These are phyloP conservation scores for Hydrotaea diabolus DNA, from an alignment of 2,888 invertebrate genomes.

Conservation along the genomic window DNA sequence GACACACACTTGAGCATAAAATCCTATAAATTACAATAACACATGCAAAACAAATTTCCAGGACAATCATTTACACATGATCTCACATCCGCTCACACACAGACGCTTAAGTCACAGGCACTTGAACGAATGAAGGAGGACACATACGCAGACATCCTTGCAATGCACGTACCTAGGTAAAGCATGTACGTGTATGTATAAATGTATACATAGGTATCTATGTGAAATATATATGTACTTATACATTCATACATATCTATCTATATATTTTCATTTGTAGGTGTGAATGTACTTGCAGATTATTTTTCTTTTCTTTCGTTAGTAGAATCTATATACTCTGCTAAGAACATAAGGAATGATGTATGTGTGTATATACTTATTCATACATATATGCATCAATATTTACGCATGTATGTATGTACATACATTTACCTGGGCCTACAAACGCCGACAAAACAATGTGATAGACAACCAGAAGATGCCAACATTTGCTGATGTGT, in stretches of 20 bases:
- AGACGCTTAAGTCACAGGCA: not conserved
- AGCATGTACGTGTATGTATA: no score
- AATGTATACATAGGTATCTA: no score
- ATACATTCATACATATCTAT: no score
- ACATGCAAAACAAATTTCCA: constrained; percentile 34
- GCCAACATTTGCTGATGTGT: not conserved
- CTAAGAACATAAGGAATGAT: no score
- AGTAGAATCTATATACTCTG: no score
- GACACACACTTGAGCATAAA: constrained; percentile 14
- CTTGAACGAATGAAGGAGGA: not conserved
- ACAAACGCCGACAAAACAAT: not conserved
- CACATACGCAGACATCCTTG: no score
- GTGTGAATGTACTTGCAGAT: no score
- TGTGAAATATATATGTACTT: no score
- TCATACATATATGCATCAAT: not conserved
- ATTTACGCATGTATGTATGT: not conserved
- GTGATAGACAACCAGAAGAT: not conserved
- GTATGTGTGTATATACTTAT: not conserved
- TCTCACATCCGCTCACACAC: not conserved
- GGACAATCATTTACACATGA: constrained; percentile 26
- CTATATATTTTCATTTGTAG: no score
- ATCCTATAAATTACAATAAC: constrained; percentile 42
- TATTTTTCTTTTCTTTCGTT: no score
- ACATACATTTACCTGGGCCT: not conserved
- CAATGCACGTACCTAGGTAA: no score